phyloP scores from a whole-genome alignment of 2,113 vertebrate genomes.

The Aegotheles bennettii region DNA sequence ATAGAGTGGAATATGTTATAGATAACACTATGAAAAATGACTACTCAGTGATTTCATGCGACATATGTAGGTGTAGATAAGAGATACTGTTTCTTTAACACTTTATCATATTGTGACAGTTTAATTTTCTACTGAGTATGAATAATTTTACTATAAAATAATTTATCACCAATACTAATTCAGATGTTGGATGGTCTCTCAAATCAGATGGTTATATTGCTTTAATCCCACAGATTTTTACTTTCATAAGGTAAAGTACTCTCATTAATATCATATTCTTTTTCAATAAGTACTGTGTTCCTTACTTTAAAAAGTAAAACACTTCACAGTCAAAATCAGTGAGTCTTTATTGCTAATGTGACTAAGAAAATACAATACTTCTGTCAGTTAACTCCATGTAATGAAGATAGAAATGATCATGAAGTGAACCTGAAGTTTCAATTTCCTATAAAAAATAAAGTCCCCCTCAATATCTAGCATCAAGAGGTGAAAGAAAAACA shows the following conservation, averaged over 20 bases:
- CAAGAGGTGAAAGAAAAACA: not conserved
- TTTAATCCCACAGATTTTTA: constrained; percentile 65
- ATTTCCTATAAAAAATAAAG: not conserved
- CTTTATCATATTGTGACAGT: constrained; percentile 73
- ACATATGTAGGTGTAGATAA: constrained; percentile 55
- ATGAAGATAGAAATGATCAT: not conserved
- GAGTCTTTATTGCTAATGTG: not conserved
- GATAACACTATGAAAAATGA: constrained; percentile 4
- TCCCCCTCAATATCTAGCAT: not conserved
- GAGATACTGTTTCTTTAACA: constrained; percentile 69
- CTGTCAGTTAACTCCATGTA: not conserved
- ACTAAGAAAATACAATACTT: not conserved
- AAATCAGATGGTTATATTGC: constrained; percentile 57
- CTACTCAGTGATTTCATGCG: constrained; percentile 34
- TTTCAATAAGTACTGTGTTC: constrained; percentile 25
- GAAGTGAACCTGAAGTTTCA: not conserved
- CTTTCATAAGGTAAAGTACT: constrained; percentile 57
- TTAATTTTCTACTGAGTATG: constrained; percentile 74
- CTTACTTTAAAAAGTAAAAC: constrained; percentile 38
- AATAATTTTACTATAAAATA: constrained; percentile 73
- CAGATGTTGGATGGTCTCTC: constrained; percentile 60
- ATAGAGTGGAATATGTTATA: not conserved
- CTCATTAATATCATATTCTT: constrained; percentile 65
- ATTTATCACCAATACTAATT: constrained; percentile 72
- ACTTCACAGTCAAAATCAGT: not conserved